Conservation (phyloP, 2,888 invertebrate genomes). For the Mellilla xanthometata region DNA sequence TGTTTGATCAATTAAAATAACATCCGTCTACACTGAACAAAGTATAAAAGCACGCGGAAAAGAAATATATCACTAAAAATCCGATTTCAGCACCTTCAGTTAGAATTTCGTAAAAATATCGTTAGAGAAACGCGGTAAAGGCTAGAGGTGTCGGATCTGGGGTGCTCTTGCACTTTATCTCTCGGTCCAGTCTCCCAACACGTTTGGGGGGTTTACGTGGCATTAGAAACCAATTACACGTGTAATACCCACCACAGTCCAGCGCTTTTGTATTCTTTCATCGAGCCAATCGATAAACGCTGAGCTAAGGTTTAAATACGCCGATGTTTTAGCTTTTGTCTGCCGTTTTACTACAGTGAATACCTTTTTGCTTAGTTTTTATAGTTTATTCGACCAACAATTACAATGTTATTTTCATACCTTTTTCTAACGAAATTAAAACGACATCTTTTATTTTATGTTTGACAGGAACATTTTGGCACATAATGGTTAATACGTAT, state of each 20-base stretch:
- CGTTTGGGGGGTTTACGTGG: slow-evolving; percentile 81
- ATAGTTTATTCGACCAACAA: too few relatives aligned
- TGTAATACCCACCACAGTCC: slow-evolving; percentile 58
- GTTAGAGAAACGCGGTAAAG: slow-evolving; percentile 24
- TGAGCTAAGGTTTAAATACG: slow-evolving; percentile 12
- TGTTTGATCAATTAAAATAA: too few relatives aligned
- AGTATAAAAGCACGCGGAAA: too few relatives aligned
- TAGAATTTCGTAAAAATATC: slow-evolving; percentile 18
- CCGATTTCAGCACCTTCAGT: not conserved
- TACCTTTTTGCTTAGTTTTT: too few relatives aligned
- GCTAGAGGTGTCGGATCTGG: slow-evolving; percentile 30
- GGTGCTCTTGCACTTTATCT: slow-evolving; percentile 73
- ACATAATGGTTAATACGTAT: too few relatives aligned
- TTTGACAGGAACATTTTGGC: too few relatives aligned
- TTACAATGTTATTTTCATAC: too few relatives aligned
- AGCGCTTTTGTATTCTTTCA: slow-evolving; percentile 39
- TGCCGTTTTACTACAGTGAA: not conserved
- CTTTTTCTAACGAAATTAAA: too few relatives aligned
- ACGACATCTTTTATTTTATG: too few relatives aligned
- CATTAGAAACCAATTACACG: slow-evolving; percentile 83
- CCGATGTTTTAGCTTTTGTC: slow-evolving; percentile 2
- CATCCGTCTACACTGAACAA: too few relatives aligned
- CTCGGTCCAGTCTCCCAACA: slow-evolving; percentile 75
- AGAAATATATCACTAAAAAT: not conserved
- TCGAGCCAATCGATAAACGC: slow-evolving; percentile 35